These are phyloP conservation scores for Syngnathus scovelli DNA, from an alignment of 2,113 vertebrate genomes.

Conservation along the genomic window DNA sequence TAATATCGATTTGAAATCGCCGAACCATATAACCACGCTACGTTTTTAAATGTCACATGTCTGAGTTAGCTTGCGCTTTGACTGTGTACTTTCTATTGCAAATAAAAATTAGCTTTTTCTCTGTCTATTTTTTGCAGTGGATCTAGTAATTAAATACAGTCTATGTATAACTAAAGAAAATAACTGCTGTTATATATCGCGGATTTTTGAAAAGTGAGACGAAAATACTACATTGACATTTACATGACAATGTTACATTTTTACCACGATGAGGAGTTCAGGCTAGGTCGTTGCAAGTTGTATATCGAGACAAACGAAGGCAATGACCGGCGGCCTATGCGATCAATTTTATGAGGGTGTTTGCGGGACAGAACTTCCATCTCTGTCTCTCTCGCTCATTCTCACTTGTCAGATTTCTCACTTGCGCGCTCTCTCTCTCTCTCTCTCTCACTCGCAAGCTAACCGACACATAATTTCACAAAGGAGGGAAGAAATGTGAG, in stretches of 20 bases:
- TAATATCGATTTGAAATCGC: constrained; percentile 11
- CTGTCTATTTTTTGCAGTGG: too few species aligned
- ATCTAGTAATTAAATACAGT: too few species aligned
- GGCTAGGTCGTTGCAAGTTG: neutral
- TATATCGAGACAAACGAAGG: neutral
- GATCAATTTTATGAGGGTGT: constrained; percentile 36
- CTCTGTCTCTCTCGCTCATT: constrained; percentile 43
- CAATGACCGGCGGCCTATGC: constrained; percentile 30
- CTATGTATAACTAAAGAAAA: too few species aligned
- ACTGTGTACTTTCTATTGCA: neutral
- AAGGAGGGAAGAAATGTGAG: constrained; percentile 45
- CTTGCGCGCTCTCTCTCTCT: constrained; percentile 32
- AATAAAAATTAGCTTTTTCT: too few species aligned
- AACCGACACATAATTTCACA: constrained; percentile 55
- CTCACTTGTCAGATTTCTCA: constrained; percentile 52
- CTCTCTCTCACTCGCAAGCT: constrained; percentile 44
- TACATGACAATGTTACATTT: neutral
- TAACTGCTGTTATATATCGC: too few species aligned
- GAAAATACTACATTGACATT: neutral
- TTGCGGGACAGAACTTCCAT: constrained; percentile 42
- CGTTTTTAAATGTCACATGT: neutral
- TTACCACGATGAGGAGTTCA: neutral
- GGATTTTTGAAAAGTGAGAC: too few species aligned
- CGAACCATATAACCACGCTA: neutral
- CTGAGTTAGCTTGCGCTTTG: neutral